These are phyloP conservation scores for Herpailurus yagouaroundi DNA, from an alignment of 2,113 vertebrate genomes.

Conservation along the genomic window DNA sequence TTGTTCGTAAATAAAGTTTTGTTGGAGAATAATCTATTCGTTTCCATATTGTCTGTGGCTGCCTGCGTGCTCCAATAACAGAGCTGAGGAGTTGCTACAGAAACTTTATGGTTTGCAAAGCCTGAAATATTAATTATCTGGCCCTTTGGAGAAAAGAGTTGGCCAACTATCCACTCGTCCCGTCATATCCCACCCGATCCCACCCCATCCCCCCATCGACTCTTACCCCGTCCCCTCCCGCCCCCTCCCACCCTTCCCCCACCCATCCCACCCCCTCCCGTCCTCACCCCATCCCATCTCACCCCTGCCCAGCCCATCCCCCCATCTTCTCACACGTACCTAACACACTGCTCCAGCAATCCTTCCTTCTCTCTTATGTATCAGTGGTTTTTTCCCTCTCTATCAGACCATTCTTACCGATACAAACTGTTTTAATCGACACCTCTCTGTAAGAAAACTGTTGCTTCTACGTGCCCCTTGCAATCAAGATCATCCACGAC, in stretches of 20 bases:
- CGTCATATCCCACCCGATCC: neutral
- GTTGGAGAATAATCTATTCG: neutral
- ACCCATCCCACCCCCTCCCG: neutral
- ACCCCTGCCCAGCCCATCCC: no score
- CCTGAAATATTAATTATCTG: neutral
- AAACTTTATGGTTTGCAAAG: neutral
- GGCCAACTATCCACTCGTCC: neutral
- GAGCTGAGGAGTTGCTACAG: neutral
- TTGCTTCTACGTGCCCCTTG: neutral
- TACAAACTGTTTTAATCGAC: neutral
- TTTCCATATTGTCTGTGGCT: neutral
- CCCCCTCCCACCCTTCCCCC: neutral
- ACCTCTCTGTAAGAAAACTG: neutral
- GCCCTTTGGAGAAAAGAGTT: neutral
- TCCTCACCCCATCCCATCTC: no score
- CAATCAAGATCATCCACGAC: neutral
- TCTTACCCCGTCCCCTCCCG: neutral
- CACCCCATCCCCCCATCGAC: neutral
- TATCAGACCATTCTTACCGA: neutral
- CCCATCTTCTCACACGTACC: no score
- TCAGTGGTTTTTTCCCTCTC: neutral
- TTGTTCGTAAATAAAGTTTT: neutral
- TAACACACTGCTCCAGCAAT: neutral
- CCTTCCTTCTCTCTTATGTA: neutral
- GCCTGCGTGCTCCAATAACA: neutral